A percentile compares a stretch with the other conserved stretches of the same genome.
Evolutionary conservation across 2,888 invertebrate species (phyloP).

Genomic region (Hyppa rectilinea): DNA sequence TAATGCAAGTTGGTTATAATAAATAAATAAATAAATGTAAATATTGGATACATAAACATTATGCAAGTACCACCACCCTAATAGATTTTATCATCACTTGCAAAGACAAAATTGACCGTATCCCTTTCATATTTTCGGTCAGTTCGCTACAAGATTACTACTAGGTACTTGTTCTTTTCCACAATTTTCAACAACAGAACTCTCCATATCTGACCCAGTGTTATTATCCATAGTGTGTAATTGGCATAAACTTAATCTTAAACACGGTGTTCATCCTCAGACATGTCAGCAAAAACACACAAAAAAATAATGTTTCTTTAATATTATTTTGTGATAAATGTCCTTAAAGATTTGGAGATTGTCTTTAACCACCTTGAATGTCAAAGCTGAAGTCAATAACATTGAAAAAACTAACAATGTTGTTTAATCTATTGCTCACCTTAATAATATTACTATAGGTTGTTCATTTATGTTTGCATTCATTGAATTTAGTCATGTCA

Average conservation of each 20-base stretch:
- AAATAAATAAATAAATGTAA: too few species aligned
- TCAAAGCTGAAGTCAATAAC: conserved; percentile 36
- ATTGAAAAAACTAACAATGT: conserved; percentile 41
- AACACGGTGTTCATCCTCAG: background rate
- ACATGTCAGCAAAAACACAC: conserved; percentile 5
- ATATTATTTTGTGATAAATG: conserved; percentile 16
- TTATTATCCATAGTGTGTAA: background rate
- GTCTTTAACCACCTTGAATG: conserved; percentile 41
- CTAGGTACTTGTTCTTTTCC: background rate
- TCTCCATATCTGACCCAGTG: background rate
- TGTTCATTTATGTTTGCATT: conserved; percentile 17
- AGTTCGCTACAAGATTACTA: background rate
- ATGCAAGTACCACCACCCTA: background rate
- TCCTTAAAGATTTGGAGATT: conserved; percentile 35
- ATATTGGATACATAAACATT: conserved; percentile 7
- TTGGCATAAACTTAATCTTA: background rate
- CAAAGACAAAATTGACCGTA: conserved; percentile 1
- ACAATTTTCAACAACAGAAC: background rate
- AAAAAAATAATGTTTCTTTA: background rate
- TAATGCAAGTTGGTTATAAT: too few species aligned
- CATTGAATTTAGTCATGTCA: conserved; percentile 7
- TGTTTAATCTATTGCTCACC: conserved; percentile 41
- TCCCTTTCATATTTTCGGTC: background rate
- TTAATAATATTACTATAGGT: conserved; percentile 33
- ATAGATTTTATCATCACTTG: background rate